phyloP scores from a whole-genome alignment of 2,888 invertebrate species.

The Epinotia bilunana region DNA sequence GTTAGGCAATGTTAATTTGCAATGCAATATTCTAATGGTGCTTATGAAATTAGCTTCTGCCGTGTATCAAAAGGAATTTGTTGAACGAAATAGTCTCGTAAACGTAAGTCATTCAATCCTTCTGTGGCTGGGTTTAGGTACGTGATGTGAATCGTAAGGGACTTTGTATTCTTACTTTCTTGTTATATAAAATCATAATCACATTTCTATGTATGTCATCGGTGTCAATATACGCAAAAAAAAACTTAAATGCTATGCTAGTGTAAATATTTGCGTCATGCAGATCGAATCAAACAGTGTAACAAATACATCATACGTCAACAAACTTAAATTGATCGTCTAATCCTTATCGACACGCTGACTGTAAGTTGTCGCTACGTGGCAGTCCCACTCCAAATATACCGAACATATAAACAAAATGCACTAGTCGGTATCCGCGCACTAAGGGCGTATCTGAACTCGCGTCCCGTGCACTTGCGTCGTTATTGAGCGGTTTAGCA shows the following conservation, averaged over 20 bases:
- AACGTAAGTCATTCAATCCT: slow-evolving; percentile 28
- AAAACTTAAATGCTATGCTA: not conserved
- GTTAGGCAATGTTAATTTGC: slow-evolving; percentile 42
- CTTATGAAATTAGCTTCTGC: slow-evolving; percentile 31
- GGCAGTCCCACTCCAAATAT: slow-evolving; percentile 37
- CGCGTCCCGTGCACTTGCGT: not conserved
- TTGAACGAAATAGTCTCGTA: slow-evolving; percentile 31
- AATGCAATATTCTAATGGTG: slow-evolving; percentile 41
- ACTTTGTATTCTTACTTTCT: no score
- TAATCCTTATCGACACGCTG: not conserved
- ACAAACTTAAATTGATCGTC: not conserved
- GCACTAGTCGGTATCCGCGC: not conserved
- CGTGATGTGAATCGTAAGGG: slow-evolving; percentile 12
- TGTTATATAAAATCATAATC: slow-evolving; percentile 5
- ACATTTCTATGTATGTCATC: not conserved
- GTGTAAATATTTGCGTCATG: not conserved
- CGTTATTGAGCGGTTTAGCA: slow-evolving; percentile 40
- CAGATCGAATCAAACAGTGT: not conserved
- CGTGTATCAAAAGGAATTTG: slow-evolving; percentile 33
- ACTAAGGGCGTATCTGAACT: slow-evolving; percentile 1
- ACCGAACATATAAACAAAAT: slow-evolving; percentile 32
- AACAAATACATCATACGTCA: not conserved
- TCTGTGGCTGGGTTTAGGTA: slow-evolving; percentile 6
- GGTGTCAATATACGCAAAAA: not conserved
- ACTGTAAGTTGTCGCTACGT: slow-evolving; percentile 22